Percentiles rank a stretch among this genome's conserved stretches.
Conservation (phyloP, 2,797 vertebrate species). For the Taenioides sp. region DNA sequence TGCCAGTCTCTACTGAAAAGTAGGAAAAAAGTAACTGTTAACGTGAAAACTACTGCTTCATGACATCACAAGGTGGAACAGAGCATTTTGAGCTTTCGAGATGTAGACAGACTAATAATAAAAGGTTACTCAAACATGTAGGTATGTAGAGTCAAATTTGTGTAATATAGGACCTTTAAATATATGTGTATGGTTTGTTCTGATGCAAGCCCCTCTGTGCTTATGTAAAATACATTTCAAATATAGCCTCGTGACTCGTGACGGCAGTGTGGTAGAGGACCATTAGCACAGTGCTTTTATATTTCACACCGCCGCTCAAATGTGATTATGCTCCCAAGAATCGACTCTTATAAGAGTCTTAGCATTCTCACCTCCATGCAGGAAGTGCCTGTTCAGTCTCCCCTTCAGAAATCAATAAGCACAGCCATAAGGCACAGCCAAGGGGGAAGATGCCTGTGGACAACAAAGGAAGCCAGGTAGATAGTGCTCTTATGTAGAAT, state of each 20-base stretch:
- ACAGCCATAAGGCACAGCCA: slow-evolving; percentile 30
- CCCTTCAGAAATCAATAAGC: slow-evolving; percentile 49
- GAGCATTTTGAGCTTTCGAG: no score
- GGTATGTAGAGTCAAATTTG: no score
- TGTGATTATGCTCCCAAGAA: slow-evolving; percentile 59
- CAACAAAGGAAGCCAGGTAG: slow-evolving; percentile 47
- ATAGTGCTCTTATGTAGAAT: slow-evolving; percentile 52
- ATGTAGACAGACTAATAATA: no score
- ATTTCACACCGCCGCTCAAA: slow-evolving; percentile 60
- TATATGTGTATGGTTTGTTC: slow-evolving; percentile 36
- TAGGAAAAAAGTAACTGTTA: no score
- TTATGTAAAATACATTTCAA: slow-evolving; percentile 62
- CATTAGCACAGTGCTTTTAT: slow-evolving; percentile 31
- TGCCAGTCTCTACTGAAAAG: no score
- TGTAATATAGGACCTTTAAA: no score
- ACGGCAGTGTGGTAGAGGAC: slow-evolving; percentile 35
- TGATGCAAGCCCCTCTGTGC: slow-evolving; percentile 19
- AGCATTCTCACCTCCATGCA: slow-evolving; percentile 39
- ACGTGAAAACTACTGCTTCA: no score
- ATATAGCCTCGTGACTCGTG: slow-evolving; percentile 43
- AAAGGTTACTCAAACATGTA: no score
- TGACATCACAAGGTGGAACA: no score
- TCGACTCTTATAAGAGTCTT: slow-evolving; percentile 32
- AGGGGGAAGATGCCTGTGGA: slow-evolving; percentile 27
- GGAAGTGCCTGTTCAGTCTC: slow-evolving; percentile 42